Conservation (phyloP, 1,140 invertebrate species). For the Diorhabda sublineata region DNA sequence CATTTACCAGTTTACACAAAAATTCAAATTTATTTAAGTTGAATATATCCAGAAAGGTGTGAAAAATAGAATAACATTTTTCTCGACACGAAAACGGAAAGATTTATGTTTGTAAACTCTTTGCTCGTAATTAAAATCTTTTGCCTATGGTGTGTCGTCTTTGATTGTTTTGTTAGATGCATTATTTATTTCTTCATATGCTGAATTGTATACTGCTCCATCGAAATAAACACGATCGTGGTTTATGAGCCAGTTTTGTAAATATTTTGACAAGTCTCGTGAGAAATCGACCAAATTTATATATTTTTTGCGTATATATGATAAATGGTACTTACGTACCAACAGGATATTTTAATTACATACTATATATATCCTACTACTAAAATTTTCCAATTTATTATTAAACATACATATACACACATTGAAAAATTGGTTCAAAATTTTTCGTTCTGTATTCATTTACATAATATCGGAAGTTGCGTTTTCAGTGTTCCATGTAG, state of each 20-base stretch:
- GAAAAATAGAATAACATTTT: slow-evolving; percentile 18
- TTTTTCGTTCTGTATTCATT: too few species aligned
- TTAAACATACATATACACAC: too few species aligned
- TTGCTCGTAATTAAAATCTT: neutral
- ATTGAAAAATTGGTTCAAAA: too few species aligned
- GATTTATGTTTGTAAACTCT: slow-evolving; percentile 24
- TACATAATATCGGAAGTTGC: too few species aligned
- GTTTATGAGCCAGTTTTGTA: slow-evolving; percentile 16
- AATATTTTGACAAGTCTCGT: slow-evolving; percentile 20
- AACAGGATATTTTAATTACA: too few species aligned
- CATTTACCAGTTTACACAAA: slow-evolving; percentile 8
- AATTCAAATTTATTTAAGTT: slow-evolving; percentile 9
- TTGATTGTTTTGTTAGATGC: slow-evolving; percentile 26
- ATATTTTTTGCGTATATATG: too few species aligned
- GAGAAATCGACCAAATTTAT: too few species aligned
- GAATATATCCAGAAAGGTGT: slow-evolving; percentile 8
- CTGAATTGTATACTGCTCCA: slow-evolving; percentile 22
- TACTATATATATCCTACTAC: too few species aligned
- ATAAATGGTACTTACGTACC: too few species aligned
- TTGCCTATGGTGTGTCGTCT: slow-evolving; percentile 15
- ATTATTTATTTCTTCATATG: slow-evolving; percentile 23
- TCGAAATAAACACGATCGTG: slow-evolving; percentile 20
- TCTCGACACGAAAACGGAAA: slow-evolving; percentile 18
- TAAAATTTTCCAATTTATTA: too few species aligned
- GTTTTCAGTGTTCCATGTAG: too few species aligned